These are phyloP conservation scores for Scolopax mira DNA, from an alignment of 2,113 vertebrate genomes.

Conservation along the genomic window DNA sequence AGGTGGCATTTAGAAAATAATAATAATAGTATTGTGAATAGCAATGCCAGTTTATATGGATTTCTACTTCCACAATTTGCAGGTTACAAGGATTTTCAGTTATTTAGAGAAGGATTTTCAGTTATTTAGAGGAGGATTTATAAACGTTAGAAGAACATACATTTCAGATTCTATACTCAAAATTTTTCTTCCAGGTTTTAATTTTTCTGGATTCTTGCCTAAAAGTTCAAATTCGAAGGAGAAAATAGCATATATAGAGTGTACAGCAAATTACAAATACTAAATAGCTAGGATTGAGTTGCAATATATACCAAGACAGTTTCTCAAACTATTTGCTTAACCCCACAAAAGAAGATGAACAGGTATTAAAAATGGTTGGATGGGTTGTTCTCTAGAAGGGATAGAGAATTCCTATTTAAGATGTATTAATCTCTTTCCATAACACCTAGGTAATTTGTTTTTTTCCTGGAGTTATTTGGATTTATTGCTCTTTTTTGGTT, in stretches of 20 bases:
- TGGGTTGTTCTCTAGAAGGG: neutral
- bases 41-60: neutral
- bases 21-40: neutral
- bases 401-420: neutral
- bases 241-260: neutral
- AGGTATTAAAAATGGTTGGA: neutral
- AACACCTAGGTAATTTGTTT: neutral
- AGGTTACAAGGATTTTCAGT: neutral
- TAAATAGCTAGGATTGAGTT: neutral
- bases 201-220: neutral
- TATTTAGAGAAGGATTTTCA: neutral
- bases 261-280: neutral
- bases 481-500: neutral
- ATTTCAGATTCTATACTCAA: neutral
- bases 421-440: neutral
- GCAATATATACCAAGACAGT: neutral
- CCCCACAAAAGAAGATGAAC: neutral
- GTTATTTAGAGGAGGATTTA: neutral
- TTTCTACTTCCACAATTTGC: neutral
- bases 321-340: neutral
- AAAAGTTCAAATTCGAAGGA: neutral
- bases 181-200: neutral
- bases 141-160: neutral
- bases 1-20: conserved; percentile 16
- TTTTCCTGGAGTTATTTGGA: neutral